Conservation (phyloP, 23 tunicate species). For the Pegea sp. region DNA sequence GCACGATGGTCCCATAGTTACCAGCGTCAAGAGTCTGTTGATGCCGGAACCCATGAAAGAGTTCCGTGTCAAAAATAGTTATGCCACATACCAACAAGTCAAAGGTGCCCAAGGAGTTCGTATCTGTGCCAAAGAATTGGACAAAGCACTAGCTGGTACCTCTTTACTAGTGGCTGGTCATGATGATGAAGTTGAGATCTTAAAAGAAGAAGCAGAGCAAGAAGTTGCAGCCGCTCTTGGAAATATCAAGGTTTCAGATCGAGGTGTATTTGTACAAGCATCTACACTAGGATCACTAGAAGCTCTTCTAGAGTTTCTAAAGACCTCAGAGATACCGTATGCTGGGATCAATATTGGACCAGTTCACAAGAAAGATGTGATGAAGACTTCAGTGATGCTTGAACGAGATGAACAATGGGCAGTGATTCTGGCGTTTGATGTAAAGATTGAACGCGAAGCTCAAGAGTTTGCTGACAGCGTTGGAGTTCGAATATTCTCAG, state of each 20-base stretch:
- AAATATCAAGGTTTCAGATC: slow-evolving; percentile 58
- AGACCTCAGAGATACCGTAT: slow-evolving; percentile 70
- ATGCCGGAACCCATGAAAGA: slow-evolving; percentile 78
- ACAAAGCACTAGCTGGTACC: slow-evolving; percentile 87
- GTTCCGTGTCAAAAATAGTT: slow-evolving; percentile 73
- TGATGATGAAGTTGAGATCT: slow-evolving; percentile 67
- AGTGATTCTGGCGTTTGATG: slow-evolving; percentile 90
- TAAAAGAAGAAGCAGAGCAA: slow-evolving; percentile 60
- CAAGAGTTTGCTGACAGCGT: slow-evolving; percentile 86
- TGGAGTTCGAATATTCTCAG: slow-evolving; percentile 74
- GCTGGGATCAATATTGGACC: slow-evolving; percentile 85
- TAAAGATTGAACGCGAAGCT: slow-evolving; percentile 83
- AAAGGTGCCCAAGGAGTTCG: slow-evolving; percentile 83
- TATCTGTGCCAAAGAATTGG: slow-evolving; percentile 85
- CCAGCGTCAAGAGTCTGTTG: slow-evolving; percentile 60
- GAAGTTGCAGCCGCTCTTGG: slow-evolving; percentile 46
- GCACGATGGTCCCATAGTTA: slow-evolving; percentile 76
- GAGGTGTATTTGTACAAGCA: slow-evolving; percentile 91
- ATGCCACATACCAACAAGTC: slow-evolving; percentile 21
- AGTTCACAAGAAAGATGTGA: slow-evolving; percentile 64
- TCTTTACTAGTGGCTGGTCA: slow-evolving; percentile 42
- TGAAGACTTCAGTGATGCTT: slow-evolving; percentile 90
- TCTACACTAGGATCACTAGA: slow-evolving; percentile 88
- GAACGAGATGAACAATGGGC: slow-evolving; percentile 88
- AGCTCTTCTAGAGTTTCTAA: slow-evolving; percentile 61